These are phyloP conservation scores for Tryphoninae sp. DNA, from an alignment of 2,888 invertebrate genomes.

Conservation along the genomic window DNA sequence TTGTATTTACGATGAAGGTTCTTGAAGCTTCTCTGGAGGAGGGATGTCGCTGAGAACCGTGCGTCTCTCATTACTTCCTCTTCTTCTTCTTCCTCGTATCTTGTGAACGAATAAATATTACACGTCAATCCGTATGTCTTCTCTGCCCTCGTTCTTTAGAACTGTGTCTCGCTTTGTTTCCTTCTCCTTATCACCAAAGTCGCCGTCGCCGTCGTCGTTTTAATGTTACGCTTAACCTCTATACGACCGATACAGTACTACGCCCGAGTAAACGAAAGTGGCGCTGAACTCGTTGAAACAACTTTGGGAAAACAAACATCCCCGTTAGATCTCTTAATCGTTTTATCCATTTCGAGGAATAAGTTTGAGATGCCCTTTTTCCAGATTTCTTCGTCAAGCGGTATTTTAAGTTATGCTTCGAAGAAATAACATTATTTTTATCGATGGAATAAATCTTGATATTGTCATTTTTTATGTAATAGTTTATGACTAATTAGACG, in stretches of 20 bases:
- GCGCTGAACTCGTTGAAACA: not conserved
- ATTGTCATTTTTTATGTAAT: too few species aligned
- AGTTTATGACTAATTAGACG: too few species aligned
- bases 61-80: constrained; percentile 18
- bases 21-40: constrained; percentile 20
- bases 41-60: constrained; percentile 5
- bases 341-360: too few species aligned
- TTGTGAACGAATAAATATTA: constrained; percentile 56
- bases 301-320: not conserved
- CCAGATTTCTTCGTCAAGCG: too few species aligned
- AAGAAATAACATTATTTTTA: too few species aligned
- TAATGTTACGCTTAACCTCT: constrained; percentile 2
- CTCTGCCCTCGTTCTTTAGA: constrained; percentile 16
- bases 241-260: not conserved
- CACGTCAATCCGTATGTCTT: not conserved
- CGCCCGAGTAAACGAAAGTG: constrained; percentile 3
- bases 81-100: constrained; percentile 31
- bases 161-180: constrained; percentile 32
- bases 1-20: constrained; percentile 34
- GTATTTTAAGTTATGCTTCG: too few species aligned
- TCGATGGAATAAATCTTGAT: too few species aligned
- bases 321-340: not conserved
- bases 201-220: not conserved
- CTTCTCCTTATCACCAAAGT: constrained; percentile 6
- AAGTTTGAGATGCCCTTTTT: too few species aligned